Conservation (phyloP, 2,888 invertebrate species). For the Pristionchus exspectatus region DNA sequence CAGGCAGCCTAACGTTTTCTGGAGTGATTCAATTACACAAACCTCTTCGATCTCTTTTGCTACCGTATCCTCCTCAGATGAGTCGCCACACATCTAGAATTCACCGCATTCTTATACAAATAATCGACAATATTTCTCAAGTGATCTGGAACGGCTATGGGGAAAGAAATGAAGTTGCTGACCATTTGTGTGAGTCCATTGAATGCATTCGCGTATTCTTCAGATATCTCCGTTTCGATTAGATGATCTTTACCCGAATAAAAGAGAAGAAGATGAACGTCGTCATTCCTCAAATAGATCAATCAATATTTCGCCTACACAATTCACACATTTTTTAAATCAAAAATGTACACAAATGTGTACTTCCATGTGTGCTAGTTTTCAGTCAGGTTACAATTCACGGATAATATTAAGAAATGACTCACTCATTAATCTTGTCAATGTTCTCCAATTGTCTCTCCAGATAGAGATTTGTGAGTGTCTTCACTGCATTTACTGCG, state of each 20-base stretch:
- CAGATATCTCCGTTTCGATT: slow-evolving; percentile 51
- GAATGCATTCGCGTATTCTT: slow-evolving; percentile 52
- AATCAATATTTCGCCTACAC: not conserved
- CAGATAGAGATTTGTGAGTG: slow-evolving; percentile 59
- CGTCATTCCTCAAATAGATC: not conserved
- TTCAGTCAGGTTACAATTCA: not conserved
- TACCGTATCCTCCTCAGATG: slow-evolving; percentile 4
- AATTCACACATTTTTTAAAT: too few species aligned
- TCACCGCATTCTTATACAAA: too few species aligned
- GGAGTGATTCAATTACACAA: not conserved
- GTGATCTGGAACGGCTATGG: too few species aligned
- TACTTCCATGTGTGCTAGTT: not conserved
- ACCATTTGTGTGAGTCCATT: not conserved
- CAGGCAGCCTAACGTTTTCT: not conserved
- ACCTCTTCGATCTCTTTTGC: not conserved
- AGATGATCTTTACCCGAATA: slow-evolving; percentile 60
- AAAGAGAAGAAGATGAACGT: slow-evolving; percentile 55
- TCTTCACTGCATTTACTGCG: slow-evolving; percentile 60
- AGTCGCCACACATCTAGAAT: not conserved
- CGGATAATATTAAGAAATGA: not conserved
- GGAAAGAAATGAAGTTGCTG: not conserved
- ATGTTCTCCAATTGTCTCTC: slow-evolving; percentile 55
- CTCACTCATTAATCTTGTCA: slow-evolving; percentile 32
- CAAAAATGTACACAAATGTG: not conserved
- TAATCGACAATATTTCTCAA: too few species aligned